phyloP scores from a whole-genome alignment of 2,797 vertebrate species.

The Pangasius mekongensis region DNA sequence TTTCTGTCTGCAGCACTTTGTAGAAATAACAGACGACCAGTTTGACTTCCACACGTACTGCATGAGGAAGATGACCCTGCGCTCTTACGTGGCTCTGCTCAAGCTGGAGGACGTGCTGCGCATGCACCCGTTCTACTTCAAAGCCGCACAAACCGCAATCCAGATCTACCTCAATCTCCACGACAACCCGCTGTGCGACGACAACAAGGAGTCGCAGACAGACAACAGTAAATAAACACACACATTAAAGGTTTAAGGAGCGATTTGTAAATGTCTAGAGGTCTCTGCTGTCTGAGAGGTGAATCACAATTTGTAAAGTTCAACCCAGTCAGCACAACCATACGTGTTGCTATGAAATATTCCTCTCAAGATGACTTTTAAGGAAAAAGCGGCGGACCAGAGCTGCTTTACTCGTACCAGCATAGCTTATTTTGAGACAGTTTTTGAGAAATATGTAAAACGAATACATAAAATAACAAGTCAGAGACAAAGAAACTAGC shows the following conservation, averaged over 20 bases:
- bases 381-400: background rate
- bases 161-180: conserved; percentile 98
- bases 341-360: background rate
- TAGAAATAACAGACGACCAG: conserved; percentile 99
- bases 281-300: background rate
- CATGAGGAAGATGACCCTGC: conserved; percentile 99
- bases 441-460: background rate
- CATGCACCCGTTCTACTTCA: conserved; percentile 97
- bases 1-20: conserved; percentile 86
- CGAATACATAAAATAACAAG: background rate
- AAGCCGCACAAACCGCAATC: conserved; percentile 92
- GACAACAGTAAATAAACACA: conserved; percentile 84
- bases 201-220: conserved; percentile 94
- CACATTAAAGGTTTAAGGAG: background rate
- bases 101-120: conserved; percentile 97
- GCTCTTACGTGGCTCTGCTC: conserved; percentile 96
- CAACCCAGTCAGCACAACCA: background rate
- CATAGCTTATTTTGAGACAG: background rate
- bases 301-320: background rate
- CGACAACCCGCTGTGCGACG: conserved; percentile 94
- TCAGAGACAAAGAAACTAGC: background rate
- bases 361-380: no score
- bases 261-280: background rate
- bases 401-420: background rate
- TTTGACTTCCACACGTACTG: conserved; percentile 99